Base-by-base conservation (phyloP, 92 coral and sea anemone species). In the Epizoanthus stellaris region DNA sequence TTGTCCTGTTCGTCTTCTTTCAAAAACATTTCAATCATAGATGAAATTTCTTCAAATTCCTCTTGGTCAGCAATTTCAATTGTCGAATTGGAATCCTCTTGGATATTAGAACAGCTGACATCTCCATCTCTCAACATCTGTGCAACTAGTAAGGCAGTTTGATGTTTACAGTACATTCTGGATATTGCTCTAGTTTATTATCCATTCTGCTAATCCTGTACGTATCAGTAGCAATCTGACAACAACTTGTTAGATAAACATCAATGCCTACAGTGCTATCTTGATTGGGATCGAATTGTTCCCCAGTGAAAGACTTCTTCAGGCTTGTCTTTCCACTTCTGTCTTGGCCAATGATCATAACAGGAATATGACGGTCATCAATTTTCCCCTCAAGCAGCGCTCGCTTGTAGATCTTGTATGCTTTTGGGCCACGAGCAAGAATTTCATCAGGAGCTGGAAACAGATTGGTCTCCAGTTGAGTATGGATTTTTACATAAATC, bases 181-280 rank as follows among this genome's bases (percentile, higher is more conserved):
- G 4, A 4, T 43, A 60, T 68, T 10, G 3, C 4, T 60, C 16
- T 17, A 30, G n/a, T 3, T 42, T 70, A 39, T 84, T 70, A 8
- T 54, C 67, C 4, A 45, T 69, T 12, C 54, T 69, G 47, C 85
- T 85, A 47, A n/a, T n/a, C 80, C 70, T 25, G 20, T 61, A 85
- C 90, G 82, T 39, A n/a, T 25, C 49, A 6, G 67, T 87, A 8
- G 70, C 67, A 43, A 62, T 71, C 38, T 75, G 72, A 60, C 68
- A 36, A 20, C 74, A 82, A 45, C 60, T 34, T 14, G 85, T 67
- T 7, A 73, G 91, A 15, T 76, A 87, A 1, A 87, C 61, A 59
- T 79, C 89, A 3, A 87, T 88, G 4, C 93, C 93, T 1, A 53
- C 89, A 2, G 93, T 90, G 42, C 88, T 90, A 63, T 84, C 91